A percentile compares a stretch with the other conserved stretches of the same genome.
These are phyloP conservation scores for Platorchestia sp. DNA, from an alignment of 1,140 invertebrate species.

Conservation along the genomic window DNA sequence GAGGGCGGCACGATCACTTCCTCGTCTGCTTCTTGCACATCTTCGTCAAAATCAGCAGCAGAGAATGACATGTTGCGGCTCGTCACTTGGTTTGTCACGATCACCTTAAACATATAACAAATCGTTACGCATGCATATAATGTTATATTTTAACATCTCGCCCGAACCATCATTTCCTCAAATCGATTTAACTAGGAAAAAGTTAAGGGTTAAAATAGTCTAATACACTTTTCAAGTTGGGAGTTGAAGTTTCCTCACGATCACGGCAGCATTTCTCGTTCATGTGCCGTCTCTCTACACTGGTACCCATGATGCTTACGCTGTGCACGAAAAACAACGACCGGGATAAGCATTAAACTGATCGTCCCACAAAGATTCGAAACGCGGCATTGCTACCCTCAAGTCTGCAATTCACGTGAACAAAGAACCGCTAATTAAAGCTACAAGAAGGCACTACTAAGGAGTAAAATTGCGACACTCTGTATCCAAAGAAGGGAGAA, in stretches of 20 bases:
- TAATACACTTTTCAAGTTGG: too few relatives aligned
- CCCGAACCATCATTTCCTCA: neutral
- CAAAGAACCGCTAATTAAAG: too few relatives aligned
- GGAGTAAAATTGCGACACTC: too few relatives aligned
- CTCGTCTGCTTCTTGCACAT: neutral
- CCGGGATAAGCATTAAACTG: too few relatives aligned
- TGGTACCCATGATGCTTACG: too few relatives aligned
- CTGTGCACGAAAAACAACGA: too few relatives aligned
- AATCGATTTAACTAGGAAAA: neutral
- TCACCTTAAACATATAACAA: neutral
- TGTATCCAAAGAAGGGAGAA: too few relatives aligned
- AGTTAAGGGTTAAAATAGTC: neutral
- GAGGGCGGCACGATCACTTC: neutral
- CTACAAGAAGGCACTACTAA: too few relatives aligned
- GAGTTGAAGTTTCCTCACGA: neutral
- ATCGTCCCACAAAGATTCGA: too few relatives aligned
- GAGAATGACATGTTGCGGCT: neutral
- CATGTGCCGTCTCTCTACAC: too few relatives aligned
- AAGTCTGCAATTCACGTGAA: too few relatives aligned
- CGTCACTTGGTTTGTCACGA: conserved; percentile 57
- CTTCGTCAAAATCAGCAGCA: conserved; percentile 13
- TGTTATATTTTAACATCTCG: neutral
- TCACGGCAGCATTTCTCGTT: neutral
- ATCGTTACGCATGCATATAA: neutral
- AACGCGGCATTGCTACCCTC: too few relatives aligned